Base-by-base conservation (phyloP, 2,797 vertebrate genomes). In the Toxotes lorentzi region DNA sequence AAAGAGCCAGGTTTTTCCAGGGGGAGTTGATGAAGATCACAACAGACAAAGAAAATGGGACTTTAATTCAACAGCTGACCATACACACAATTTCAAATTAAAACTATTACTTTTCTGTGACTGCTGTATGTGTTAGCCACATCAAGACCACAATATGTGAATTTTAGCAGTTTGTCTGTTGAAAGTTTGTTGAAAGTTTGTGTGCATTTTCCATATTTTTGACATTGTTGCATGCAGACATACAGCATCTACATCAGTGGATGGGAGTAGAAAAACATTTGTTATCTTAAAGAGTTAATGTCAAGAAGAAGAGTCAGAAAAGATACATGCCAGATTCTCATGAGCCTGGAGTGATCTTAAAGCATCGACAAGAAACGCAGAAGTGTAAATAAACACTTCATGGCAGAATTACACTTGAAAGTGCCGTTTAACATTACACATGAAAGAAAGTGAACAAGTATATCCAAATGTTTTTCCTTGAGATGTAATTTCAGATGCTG, bases 141-240 rank as follows among this genome's bases (percentile, higher is more conserved):
- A 30, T 30, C 27, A 30, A 30, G 27, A 30, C 27, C 27, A 30
- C 27, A 2, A 30, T 4, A 30, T 30, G 27, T 30, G 27, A 30
- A 2, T 30, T 30, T 30, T 30, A 30, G 4, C 27, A 30, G 27
- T 30, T 30, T 30, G 27, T 30, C 27, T 30, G 27, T 30, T 30
- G 27, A 30, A 30, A n/a, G n/a, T n/a, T 34, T 16, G 57, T 23
- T 43, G 9, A 68, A 69, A n/a, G 67, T 53, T 21, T 60, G 63
- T 16, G 10, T 41, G 19, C 11, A 43, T 30, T 59, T 38, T 54
- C n/a, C 14, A 4, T 53, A 11, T 13, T 53, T 54, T 54, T 30
- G 4, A 30, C 16, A 2, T 53, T 13, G 24, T 43, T 16, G 41
- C 16, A 4, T 43, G 5, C 41, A 43, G 14, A 14, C 16, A 14